Evolutionary conservation across 30 jellyfish, hydroid and myxozoan genomes (phyloP).

Genomic region (Aurelia sp.): DNA sequence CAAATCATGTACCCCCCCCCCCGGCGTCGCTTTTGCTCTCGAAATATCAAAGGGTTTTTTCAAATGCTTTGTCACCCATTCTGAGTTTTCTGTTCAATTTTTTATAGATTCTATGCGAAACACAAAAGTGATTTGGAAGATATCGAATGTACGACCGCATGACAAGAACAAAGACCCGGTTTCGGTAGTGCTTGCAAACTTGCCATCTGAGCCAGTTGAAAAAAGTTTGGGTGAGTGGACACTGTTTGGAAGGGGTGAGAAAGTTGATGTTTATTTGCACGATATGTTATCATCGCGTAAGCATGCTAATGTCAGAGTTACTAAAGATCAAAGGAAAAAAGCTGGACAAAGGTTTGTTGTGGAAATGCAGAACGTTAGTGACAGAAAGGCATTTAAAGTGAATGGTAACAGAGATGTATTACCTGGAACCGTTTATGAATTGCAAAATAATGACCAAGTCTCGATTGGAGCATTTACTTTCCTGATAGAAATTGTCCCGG

Average conservation of each 20-base stretch:
- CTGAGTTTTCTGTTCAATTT: too few relatives aligned
- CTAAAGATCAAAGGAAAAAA: conserved; percentile 2
- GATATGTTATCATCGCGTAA: conserved; percentile 51
- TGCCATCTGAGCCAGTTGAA: conserved; percentile 26
- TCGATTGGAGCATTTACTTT: conserved; percentile 56
- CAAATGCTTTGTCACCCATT: too few relatives aligned
- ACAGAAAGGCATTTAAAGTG: conserved; percentile 21
- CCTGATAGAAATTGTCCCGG: conserved; percentile 56
- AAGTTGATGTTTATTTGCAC: conserved; percentile 63
- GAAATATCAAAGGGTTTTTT: too few relatives aligned
- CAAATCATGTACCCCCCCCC: too few relatives aligned
- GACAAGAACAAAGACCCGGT: conserved; percentile 41
- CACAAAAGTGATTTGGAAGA: conserved; percentile 47
- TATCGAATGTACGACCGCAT: conserved; percentile 21
- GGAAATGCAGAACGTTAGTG: conserved; percentile 41
- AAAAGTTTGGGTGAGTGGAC: conserved; percentile 39
- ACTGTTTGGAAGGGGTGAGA: conserved; percentile 68
- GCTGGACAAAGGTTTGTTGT: conserved; percentile 27
- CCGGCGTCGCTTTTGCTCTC: too few relatives aligned
- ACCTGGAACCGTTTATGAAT: neutral
- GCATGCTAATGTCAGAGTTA: conserved; percentile 32
- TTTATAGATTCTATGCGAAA: neutral
- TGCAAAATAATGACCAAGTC: conserved; percentile 49
- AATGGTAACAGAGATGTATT: conserved; percentile 38
- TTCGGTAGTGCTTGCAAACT: conserved; percentile 12